These are phyloP conservation scores for Chrysolina oricalcia DNA, from an alignment of 2,888 invertebrate genomes.

Conservation along the genomic window DNA sequence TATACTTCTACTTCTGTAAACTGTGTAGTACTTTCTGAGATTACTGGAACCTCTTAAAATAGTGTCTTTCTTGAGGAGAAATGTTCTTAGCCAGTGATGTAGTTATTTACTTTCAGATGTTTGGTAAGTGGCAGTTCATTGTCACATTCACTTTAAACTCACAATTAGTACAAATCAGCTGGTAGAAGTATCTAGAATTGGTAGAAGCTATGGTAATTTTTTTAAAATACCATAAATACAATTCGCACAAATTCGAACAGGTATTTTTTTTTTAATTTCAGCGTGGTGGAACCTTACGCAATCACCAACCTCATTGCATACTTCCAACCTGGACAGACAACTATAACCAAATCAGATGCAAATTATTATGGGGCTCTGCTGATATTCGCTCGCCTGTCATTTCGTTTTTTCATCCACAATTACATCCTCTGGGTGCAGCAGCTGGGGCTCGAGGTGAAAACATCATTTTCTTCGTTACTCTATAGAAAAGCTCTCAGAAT, in stretches of 20 bases:
- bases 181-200: too few relatives aligned
- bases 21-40: too few relatives aligned
- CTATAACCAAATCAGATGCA: slow-evolving; percentile 70
- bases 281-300: slow-evolving; percentile 60
- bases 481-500: slow-evolving; percentile 59
- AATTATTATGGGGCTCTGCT: slow-evolving; percentile 84
- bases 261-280: slow-evolving; percentile 45
- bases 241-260: not conserved
- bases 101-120: too few relatives aligned
- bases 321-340: slow-evolving; percentile 57
- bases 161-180: too few relatives aligned
- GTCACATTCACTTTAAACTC: too few relatives aligned
- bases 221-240: too few relatives aligned
- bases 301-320: slow-evolving; percentile 61
- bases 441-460: slow-evolving; percentile 76
- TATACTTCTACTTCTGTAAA: too few relatives aligned
- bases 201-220: too few relatives aligned
- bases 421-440: slow-evolving; percentile 84
- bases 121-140: too few relatives aligned
- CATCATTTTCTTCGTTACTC: slow-evolving; percentile 49
- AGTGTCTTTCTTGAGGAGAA: too few relatives aligned
- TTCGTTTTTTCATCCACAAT: slow-evolving; percentile 80
- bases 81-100: too few relatives aligned
- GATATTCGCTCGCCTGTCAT: slow-evolving; percentile 81
- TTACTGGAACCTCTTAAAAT: too few relatives aligned